Percentiles rank a stretch among this genome's conserved stretches.
These are phyloP conservation scores for Clavelina lepadiformis DNA, from an alignment of 23 tunicate species.

Conservation along the genomic window DNA sequence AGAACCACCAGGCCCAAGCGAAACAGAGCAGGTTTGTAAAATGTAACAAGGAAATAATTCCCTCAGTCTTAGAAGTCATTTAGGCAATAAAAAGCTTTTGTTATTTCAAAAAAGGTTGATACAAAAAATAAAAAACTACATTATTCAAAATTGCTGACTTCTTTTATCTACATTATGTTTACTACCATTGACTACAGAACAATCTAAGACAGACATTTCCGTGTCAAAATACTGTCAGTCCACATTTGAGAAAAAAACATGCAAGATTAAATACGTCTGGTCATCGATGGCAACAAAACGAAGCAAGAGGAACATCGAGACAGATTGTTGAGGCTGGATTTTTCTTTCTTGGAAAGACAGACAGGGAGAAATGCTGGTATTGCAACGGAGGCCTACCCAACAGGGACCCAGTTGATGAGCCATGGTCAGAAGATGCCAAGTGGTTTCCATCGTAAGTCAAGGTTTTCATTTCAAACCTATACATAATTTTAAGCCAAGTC, in stretches of 20 bases:
- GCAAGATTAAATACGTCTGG: conserved; percentile 43
- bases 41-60: too few species aligned
- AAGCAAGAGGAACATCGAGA: conserved; percentile 33
- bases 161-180: too few species aligned
- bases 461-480: too few species aligned
- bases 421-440: conserved; percentile 64
- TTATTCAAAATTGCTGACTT: too few species aligned
- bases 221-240: conserved; percentile 43
- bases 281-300: conserved; percentile 40
- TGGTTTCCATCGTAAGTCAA: conserved; percentile 77
- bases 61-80: too few species aligned
- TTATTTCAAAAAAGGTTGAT: too few species aligned
- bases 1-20: too few species aligned
- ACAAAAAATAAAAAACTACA: too few species aligned
- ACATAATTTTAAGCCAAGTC: too few species aligned
- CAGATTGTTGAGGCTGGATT: conserved; percentile 70
- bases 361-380: conserved; percentile 63
- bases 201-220: conserved; percentile 30
- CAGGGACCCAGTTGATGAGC: conserved; percentile 52
- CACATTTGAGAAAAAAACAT: conserved; percentile 40
- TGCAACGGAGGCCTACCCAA: conserved; percentile 75
- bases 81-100: too few species aligned
- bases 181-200: too few species aligned
- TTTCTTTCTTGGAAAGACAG: conserved; percentile 63
- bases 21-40: too few species aligned